Conservation (phyloP, 2,797 vertebrate genomes). For the Protosalanx chinensis region DNA sequence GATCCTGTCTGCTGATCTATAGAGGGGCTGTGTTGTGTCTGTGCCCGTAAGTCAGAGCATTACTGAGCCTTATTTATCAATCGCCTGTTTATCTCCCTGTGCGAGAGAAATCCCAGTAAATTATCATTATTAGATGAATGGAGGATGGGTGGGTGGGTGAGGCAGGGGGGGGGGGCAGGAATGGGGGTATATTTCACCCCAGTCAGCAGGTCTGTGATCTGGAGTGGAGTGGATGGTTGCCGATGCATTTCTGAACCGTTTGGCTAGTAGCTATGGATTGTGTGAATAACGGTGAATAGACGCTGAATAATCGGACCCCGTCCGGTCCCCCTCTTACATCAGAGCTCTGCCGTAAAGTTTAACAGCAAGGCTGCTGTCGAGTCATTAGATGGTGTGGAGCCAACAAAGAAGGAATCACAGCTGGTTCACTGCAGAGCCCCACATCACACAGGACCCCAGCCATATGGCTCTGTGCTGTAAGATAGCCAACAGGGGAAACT, state of each 20-base stretch:
- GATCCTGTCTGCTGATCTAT: constrained; percentile 74
- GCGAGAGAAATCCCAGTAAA: constrained; percentile 62
- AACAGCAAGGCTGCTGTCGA: constrained; percentile 44
- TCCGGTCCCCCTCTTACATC: constrained; percentile 31
- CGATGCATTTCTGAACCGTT: constrained; percentile 43
- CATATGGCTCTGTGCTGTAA: background rate
- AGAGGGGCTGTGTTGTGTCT: constrained; percentile 61
- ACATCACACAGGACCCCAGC: background rate
- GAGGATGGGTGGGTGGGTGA: constrained; percentile 35
- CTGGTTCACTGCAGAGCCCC: background rate
- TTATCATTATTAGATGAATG: constrained; percentile 70
- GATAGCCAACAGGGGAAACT: background rate
- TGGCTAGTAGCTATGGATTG: constrained; percentile 36
- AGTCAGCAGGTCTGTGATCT: constrained; percentile 43
- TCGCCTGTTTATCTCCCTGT: constrained; percentile 68
- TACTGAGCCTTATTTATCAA: constrained; percentile 71
- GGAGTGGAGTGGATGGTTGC: constrained; percentile 4
- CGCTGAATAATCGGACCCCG: constrained; percentile 52
- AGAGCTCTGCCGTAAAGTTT: constrained; percentile 64
- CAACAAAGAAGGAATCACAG: constrained; percentile 63
- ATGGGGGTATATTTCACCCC: background rate
- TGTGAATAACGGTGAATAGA: constrained; percentile 25
- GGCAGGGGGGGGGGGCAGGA: background rate
- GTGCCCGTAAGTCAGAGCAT: constrained; percentile 70
- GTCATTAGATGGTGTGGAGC: constrained; percentile 62